Conservation (phyloP, 2,113 vertebrate species). For the Megaptera novaeangliae region DNA sequence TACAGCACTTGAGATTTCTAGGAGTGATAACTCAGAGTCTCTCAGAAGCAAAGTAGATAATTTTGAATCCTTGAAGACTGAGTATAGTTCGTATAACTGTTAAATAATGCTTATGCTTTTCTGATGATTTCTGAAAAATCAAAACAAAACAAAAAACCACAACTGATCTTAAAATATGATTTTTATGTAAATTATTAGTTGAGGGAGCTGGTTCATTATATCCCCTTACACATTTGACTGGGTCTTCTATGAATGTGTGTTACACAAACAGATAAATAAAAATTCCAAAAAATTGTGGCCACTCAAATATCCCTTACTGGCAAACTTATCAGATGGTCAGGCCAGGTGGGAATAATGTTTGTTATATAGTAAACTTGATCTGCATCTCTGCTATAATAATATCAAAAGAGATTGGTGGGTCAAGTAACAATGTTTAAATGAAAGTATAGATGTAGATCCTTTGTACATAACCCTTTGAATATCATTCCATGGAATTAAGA, state of each 20-base stretch:
- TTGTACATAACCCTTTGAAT: not conserved
- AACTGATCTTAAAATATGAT: not conserved
- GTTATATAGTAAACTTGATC: not conserved
- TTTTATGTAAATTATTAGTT: not conserved
- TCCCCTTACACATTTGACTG: not conserved
- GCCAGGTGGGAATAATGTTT: rapidly evolving
- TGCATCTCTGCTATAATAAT: not conserved
- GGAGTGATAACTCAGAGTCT: not conserved
- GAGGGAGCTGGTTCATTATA: not conserved
- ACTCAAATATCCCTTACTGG: not conserved
- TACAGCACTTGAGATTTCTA: not conserved
- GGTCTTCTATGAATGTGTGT: not conserved
- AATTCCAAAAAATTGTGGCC: not conserved
- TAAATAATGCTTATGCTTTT: not conserved
- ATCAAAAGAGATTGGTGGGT: not conserved
- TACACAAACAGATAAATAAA: not conserved
- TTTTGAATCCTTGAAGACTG: not conserved
- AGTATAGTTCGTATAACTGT: not conserved
- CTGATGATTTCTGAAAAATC: not conserved
- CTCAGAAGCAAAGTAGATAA: not conserved
- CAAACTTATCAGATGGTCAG: not conserved
- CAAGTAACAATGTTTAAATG: not conserved
- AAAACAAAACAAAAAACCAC: not conserved
- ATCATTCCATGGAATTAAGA: not conserved
- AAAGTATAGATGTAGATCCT: not conserved